phyloP scores from a whole-genome alignment of 2,888 invertebrate genomes.

The Dolomedes plantarius region DNA sequence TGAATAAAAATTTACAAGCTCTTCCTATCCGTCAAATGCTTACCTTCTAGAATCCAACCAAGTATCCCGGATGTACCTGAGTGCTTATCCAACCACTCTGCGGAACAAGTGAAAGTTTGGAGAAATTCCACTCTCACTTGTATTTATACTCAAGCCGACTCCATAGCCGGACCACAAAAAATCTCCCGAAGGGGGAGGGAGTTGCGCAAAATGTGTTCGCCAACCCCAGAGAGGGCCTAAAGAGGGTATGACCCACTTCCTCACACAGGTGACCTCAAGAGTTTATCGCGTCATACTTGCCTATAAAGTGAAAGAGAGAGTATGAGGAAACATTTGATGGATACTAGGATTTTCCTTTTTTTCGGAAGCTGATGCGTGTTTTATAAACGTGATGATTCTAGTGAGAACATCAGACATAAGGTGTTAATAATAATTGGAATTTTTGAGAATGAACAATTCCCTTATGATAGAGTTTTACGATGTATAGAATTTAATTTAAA shows the following conservation, averaged over 20 bases:
- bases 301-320: not conserved
- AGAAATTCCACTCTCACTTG: conserved; percentile 25
- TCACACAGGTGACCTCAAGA: conserved; percentile 40
- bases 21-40: not conserved
- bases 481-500: too few species aligned
- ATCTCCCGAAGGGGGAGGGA: not conserved
- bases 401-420: not conserved
- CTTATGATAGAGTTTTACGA: too few species aligned
- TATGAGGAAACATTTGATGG: not conserved
- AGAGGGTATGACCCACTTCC: conserved; percentile 64
- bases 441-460: too few species aligned
- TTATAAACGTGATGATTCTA: too few species aligned
- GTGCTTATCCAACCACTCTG: not conserved
- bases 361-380: not conserved
- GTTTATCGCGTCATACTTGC: not conserved
- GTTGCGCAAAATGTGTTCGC: conserved; percentile 16
- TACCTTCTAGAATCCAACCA: not conserved
- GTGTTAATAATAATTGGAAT: too few species aligned
- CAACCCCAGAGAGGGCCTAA: conserved; percentile 30
- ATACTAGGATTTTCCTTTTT: not conserved
- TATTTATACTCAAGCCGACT: conserved; percentile 39
- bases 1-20: too few species aligned
- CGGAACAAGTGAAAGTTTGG: conserved; percentile 54
- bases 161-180: not conserved
- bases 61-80: not conserved